phyloP scores from a whole-genome alignment of 64 coral and sea anemone species.

The Dendrophyllia cribrosa region DNA sequence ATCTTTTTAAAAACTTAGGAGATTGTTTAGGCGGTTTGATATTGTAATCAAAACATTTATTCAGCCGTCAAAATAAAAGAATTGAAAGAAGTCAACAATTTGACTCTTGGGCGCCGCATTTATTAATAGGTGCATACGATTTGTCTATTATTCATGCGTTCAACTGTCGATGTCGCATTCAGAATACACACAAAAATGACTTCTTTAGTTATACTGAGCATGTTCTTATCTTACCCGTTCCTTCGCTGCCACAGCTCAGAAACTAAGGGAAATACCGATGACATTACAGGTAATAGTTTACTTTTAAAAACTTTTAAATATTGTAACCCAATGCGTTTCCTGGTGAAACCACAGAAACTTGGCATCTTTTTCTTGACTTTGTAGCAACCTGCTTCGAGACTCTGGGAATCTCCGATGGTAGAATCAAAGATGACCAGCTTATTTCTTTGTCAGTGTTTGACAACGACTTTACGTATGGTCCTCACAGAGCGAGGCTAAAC shows the following conservation, averaged over 20 bases:
- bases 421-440: slow-evolving; percentile 36
- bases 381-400: slow-evolving; percentile 34
- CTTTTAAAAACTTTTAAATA: not conserved
- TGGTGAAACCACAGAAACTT: not conserved
- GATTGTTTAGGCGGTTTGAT: not conserved
- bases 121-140: not conserved
- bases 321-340: no score
- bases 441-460: slow-evolving; percentile 8
- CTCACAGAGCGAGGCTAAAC: slow-evolving; percentile 39
- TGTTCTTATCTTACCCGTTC: not conserved
- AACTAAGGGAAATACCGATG: not conserved
- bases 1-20: no score
- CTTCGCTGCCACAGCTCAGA: not conserved
- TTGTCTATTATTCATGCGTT: slow-evolving; percentile 3
- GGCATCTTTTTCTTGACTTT: not conserved
- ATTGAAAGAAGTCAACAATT: not conserved
- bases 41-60: slow-evolving; percentile 11
- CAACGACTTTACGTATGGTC: slow-evolving; percentile 28
- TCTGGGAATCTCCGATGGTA: slow-evolving; percentile 47
- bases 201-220: not conserved
- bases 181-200: not conserved
- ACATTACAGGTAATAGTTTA: slow-evolving; percentile 5
- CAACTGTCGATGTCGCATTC: not conserved
- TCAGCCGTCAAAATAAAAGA: not conserved
- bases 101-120: not conserved